A percentile compares a stretch with the other conserved stretches of the same genome.
These are phyloP conservation scores for Melieria omissa DNA, from an alignment of 2,888 invertebrate species.

Conservation along the genomic window DNA sequence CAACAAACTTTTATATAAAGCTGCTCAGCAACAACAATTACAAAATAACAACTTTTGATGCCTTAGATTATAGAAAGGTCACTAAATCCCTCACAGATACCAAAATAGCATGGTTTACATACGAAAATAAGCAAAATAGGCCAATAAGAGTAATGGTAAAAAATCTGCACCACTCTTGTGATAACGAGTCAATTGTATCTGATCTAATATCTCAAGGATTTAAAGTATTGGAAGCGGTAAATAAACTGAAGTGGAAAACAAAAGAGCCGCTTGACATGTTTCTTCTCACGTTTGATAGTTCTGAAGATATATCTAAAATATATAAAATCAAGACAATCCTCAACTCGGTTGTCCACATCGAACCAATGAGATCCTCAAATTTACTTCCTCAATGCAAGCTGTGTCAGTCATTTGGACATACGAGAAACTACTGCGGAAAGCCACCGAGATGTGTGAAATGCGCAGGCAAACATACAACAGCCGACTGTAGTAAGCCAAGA, in stretches of 20 bases:
- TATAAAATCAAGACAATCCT: conserved; percentile 18
- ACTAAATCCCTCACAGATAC: neutral
- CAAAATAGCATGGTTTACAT: conserved; percentile 4
- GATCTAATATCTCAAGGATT: conserved; percentile 24
- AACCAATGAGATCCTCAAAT: conserved; percentile 24
- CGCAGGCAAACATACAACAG: no score
- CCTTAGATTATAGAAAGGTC: conserved; percentile 1
- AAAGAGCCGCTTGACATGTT: conserved; percentile 23
- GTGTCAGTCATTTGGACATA: conserved; percentile 32
- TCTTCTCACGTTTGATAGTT: conserved; percentile 3
- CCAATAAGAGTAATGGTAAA: conserved; percentile 12
- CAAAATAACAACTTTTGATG: neutral
- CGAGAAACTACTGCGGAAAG: conserved; percentile 26
- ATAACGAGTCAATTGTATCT: conserved; percentile 5
- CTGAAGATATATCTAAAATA: conserved; percentile 27
- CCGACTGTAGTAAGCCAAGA: neutral
- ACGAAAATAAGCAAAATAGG: conserved; percentile 6
- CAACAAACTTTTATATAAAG: neutral
- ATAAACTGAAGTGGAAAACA: conserved; percentile 16
- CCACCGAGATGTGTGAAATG: neutral
- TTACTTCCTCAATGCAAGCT: conserved; percentile 23
- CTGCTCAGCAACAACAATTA: neutral
- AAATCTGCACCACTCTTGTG: conserved; percentile 27
- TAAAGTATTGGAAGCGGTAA: conserved; percentile 6
- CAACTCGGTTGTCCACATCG: conserved; percentile 21